Percentiles rank a stretch among this genome's conserved stretches.
phyloP scores from a whole-genome alignment of 1,140 invertebrate genomes.

The Nixonia krombeini region DNA sequence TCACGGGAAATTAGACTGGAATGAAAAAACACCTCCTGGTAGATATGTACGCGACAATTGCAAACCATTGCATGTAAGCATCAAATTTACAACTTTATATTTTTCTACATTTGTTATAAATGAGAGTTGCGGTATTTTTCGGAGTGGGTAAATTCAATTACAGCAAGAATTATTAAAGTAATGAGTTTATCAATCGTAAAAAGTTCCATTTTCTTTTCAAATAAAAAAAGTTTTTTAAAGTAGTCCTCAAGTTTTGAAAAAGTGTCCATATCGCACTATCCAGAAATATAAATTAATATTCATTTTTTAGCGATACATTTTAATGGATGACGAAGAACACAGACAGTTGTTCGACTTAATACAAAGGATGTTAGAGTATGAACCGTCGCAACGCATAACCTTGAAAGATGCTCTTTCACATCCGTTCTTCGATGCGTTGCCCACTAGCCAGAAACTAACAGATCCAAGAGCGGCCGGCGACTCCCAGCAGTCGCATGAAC shows the following conservation, averaged over 20 bases:
- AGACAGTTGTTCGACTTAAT: slow-evolving; percentile 95
- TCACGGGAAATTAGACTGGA: slow-evolving; percentile 94
- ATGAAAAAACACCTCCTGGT: slow-evolving; percentile 94
- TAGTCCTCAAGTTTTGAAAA: too few relatives aligned
- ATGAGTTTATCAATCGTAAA: too few relatives aligned
- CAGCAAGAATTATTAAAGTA: too few relatives aligned
- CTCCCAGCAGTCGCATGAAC: slow-evolving; percentile 70
- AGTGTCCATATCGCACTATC: too few relatives aligned
- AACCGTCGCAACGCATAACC: slow-evolving; percentile 90
- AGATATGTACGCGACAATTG: slow-evolving; percentile 98
- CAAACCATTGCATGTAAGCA: slow-evolving; percentile 91
- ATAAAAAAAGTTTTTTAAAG: too few relatives aligned
- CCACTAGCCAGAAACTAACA: slow-evolving; percentile 80
- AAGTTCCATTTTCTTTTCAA: too few relatives aligned
- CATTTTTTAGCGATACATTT: slow-evolving; percentile 88
- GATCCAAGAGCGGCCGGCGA: slow-evolving; percentile 71
- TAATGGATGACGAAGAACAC: slow-evolving; percentile 91
- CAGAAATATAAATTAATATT: background rate
- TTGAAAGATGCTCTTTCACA: slow-evolving; percentile 91
- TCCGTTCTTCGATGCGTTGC: slow-evolving; percentile 92
- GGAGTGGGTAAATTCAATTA: too few relatives aligned
- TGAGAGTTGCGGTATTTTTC: background rate
- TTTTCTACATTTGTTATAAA: background rate
- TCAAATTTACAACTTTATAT: background rate
- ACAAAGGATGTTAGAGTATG: slow-evolving; percentile 96